Evolutionary conservation across 30 jellyfish, hydroid and myxozoan genomes (phyloP).

Genomic region (Cassiopea andromeda): DNA sequence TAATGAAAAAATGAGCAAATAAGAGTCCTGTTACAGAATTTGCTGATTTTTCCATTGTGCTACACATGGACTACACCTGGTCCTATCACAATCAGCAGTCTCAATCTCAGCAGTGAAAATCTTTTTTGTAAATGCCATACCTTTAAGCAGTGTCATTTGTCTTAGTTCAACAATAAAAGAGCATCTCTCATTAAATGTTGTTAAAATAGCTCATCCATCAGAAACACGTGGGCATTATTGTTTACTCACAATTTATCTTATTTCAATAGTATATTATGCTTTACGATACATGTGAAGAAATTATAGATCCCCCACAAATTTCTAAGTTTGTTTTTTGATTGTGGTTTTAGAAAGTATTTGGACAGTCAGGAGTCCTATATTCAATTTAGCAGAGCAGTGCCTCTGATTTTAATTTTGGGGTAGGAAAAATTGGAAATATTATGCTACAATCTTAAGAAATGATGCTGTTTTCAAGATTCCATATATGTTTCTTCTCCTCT

Average conservation of each 20-base stretch:
- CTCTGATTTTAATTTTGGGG: conserved; percentile 36
- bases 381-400: conserved; percentile 39
- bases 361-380: conserved; percentile 38
- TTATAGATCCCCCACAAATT: conserved; percentile 40
- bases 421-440: conserved; percentile 10
- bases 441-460: not conserved
- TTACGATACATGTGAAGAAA: conserved; percentile 2
- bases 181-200: not conserved
- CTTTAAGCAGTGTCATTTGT: conserved; percentile 40
- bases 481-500: not conserved
- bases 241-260: conserved; percentile 20
- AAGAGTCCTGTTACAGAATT: conserved; percentile 17
- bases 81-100: conserved; percentile 57
- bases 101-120: conserved; percentile 24
- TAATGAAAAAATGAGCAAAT: conserved; percentile 7
- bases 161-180: conserved; percentile 42
- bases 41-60: conserved; percentile 60
- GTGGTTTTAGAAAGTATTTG: conserved; percentile 16
- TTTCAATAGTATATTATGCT: conserved; percentile 14
- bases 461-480: conserved; percentile 2
- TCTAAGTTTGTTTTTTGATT: conserved; percentile 38
- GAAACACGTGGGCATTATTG: conserved; percentile 66
- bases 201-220: conserved; percentile 48
- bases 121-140: conserved; percentile 62
- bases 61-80: conserved; percentile 50